phyloP scores from a whole-genome alignment of 2,113 vertebrate genomes.

The Nothobranchius furzeri region DNA sequence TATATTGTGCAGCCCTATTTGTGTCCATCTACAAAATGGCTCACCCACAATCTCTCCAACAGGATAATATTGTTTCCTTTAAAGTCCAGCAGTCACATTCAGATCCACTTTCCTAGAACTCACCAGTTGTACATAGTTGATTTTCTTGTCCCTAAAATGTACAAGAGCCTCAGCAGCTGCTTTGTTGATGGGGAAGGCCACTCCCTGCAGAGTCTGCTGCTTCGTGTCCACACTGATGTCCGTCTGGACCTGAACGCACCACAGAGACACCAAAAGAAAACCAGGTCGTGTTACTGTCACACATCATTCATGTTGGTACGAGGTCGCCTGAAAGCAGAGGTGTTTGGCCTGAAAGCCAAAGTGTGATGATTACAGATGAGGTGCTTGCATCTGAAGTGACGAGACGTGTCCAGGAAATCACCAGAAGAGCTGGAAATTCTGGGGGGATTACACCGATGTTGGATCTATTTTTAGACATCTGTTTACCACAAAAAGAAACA shows the following conservation, averaged over 20 bases:
- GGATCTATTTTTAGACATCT: conserved; percentile 63
- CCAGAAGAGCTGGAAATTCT: conserved; percentile 42
- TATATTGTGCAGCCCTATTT: too few relatives aligned
- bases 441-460: conserved; percentile 61
- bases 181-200: conserved; percentile 90
- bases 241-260: conserved; percentile 84
- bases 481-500: conserved; percentile 57
- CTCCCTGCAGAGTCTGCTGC: conserved; percentile 93
- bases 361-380: conserved; percentile 34
- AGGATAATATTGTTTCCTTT: too few relatives aligned
- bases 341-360: not conserved
- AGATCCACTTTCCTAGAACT: conserved; percentile 53
- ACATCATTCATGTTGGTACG: too few relatives aligned
- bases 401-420: conserved; percentile 27
- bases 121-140: conserved; percentile 96
- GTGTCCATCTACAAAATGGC: too few relatives aligned
- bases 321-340: too few relatives aligned
- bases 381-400: conserved; percentile 34
- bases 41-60: too few relatives aligned
- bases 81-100: too few relatives aligned
- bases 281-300: too few relatives aligned
- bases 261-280: not conserved
- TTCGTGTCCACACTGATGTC: conserved; percentile 92
- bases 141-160: conserved; percentile 83
- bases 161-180: conserved; percentile 89